Base-by-base conservation (phyloP, 2,888 invertebrate species). In the Lucinisca nassula region DNA sequence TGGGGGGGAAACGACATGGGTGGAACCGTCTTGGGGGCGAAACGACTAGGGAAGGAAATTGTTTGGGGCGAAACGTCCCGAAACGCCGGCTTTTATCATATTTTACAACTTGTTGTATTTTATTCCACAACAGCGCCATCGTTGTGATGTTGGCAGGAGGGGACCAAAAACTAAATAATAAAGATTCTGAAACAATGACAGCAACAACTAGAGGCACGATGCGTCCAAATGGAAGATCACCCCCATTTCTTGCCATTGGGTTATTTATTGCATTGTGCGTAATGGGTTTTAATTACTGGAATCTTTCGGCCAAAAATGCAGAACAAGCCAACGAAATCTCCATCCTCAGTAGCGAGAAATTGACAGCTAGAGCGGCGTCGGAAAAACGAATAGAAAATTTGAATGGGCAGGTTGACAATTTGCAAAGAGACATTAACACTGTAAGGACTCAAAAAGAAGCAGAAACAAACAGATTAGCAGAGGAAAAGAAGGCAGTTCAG, bases 281-380 rank as follows among this genome's bases (percentile, higher is more conserved):
- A 37, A 82, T 94, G 27, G 94, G 91, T 6, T 92, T 92, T 37
- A 94, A 94, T 76, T 94, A 94, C 87, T 94, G 94, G 94, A 93
- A 83, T 75, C 76, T 94, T 37, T 93, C 93, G 0, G 91, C 92
- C 8, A 83, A 86, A 58, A 94, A 94, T 84, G 88, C 88, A 27
- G 90, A 90, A 83, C 88, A 87, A 40, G 78, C 79, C n/a, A 88
- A 88, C 75, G 88, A 90, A 83, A 86, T 90, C 79, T 30, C 81
- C 0, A 73, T 90, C 27, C 73, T 90, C 79, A 87, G 88, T 35
- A 87, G 88, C 30, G 89, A 93, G 45, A 74, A 67, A 35, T 24
- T 67, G 67, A 35, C 35, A 17, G 67, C 67, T 10, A 67, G 67
- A 24, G 21, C 67, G 10, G n/a, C 67, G 17, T 21, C 67, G 4